Conservation (phyloP, 2,113 vertebrate species). For the Stegostoma tigrinum region DNA sequence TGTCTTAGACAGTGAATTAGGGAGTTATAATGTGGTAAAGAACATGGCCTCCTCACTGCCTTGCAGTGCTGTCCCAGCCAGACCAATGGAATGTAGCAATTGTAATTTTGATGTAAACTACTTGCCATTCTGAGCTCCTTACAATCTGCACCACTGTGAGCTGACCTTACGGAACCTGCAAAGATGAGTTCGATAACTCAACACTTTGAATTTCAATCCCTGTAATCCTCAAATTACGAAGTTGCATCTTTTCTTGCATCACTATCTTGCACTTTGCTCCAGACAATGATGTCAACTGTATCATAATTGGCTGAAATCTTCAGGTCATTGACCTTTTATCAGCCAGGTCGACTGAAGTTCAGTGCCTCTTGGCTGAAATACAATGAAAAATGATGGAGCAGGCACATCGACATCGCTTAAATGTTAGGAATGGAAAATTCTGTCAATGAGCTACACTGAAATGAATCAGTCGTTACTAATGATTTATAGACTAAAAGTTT, state of each 20-base stretch:
- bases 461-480: neutral
- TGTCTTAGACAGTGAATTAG: neutral
- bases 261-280: conserved; percentile 21
- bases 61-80: neutral
- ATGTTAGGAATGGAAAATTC: neutral
- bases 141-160: neutral
- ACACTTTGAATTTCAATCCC: neutral
- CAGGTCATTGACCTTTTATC: neutral
- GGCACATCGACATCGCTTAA: neutral
- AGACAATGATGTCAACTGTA: neutral
- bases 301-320: neutral
- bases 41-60: neutral
- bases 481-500: neutral
- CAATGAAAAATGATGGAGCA: neutral
- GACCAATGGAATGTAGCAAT: neutral
- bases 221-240: neutral
- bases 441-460: neutral
- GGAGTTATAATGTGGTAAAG: neutral
- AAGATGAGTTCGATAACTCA: neutral
- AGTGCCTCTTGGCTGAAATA: neutral
- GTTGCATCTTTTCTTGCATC: neutral
- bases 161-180: neutral
- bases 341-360: neutral
- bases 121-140: neutral
- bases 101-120: neutral